Base-by-base conservation (phyloP, 2,797 vertebrate genomes). In the Mus spretus region DNA sequence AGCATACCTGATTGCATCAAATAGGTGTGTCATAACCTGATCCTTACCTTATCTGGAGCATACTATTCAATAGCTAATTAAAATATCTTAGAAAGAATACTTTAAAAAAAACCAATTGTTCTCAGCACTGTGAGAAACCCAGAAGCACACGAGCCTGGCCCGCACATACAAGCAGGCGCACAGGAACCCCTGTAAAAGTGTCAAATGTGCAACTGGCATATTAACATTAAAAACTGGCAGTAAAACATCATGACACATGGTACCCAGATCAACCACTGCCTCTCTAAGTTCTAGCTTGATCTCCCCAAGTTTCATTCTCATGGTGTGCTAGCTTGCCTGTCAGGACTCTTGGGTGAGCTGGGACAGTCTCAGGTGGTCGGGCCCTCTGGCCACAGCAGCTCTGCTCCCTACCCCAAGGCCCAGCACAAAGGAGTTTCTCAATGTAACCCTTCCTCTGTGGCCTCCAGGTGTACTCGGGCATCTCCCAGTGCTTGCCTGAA, bases 51-150 rank as follows among this genome's bases (percentile, higher is more conserved):
- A 55, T 22, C 88, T 53, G 57, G 80, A 83, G 90, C 89, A 93
- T 93, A 77, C 40, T 44, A 28, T 20, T 78, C 96, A 44, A 74
- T 6, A 91, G 47, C 79, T 24, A 93, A 63, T 72, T 67, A 65
- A 59, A 85, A 74, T n/a, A n/a, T n/a, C 59, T 40, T 86, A 67
- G 61, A 65, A 91, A 87, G 72, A 87, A 82, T 74, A 89, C 67
- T 47, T 77, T 28, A 6, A n/a, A 50, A 50, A 50, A 12, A 47
- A 91, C 83, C 72, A 91, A 81, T 31, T 92, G 44, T 93, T 87
- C 89, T 96, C 47, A 80, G 86, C 28, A 93, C 44, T 44, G 59
- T 14, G 65, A 94, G 83, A 28, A 47, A 93, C 93, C 81, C 34
- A 79, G 86, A 96, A 83, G 70, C 22, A 53, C 28, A 53, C 9